A percentile compares a stretch with the other conserved stretches of the same genome.
phyloP scores from a whole-genome alignment of 2,113 vertebrate genomes.

The Chloropsis cyanopogon region DNA sequence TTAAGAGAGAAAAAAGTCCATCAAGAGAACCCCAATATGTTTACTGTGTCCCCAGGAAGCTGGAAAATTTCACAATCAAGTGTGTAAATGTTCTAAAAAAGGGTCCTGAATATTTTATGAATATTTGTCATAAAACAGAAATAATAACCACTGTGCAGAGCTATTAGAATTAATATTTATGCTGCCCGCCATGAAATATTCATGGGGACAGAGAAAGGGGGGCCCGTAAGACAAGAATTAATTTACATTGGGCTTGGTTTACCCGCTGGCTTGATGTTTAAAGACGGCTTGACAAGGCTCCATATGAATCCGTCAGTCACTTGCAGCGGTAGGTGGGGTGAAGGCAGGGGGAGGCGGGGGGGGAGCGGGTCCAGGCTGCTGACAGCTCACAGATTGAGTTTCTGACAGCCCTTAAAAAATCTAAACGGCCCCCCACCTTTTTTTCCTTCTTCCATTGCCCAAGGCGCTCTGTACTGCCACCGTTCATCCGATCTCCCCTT shows the following conservation, averaged over 20 bases:
- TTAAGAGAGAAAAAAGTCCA: slow-evolving; percentile 74
- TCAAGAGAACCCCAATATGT: slow-evolving; percentile 81
- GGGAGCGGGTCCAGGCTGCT: slow-evolving; percentile 69
- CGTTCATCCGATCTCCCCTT: slow-evolving; percentile 81
- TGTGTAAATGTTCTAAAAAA: slow-evolving; percentile 86
- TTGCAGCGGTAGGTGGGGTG: slow-evolving; percentile 65
- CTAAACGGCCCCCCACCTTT: slow-evolving; percentile 78
- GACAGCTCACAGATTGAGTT: slow-evolving; percentile 90
- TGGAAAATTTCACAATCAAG: slow-evolving; percentile 78
- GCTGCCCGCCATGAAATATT: slow-evolving; percentile 96
- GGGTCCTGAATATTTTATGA: slow-evolving; percentile 95
- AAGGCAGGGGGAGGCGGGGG: background rate
- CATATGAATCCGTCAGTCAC: slow-evolving; percentile 80
- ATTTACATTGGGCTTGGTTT: slow-evolving; percentile 85
- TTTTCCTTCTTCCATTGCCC: slow-evolving; percentile 76
- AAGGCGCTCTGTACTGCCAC: slow-evolving; percentile 83
- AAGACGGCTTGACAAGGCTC: slow-evolving; percentile 82
- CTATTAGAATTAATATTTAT: slow-evolving; percentile 99
- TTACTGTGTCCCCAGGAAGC: slow-evolving; percentile 76
- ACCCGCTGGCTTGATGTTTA: slow-evolving; percentile 86
- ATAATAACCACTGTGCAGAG: slow-evolving; percentile 98
- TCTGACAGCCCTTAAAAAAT: slow-evolving; percentile 90
- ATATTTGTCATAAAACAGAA: slow-evolving; percentile 94
- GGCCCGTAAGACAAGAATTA: slow-evolving; percentile 82
- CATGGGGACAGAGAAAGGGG: slow-evolving; percentile 86